These are phyloP conservation scores for Agrochola litura DNA, from an alignment of 2,888 invertebrate genomes.

Conservation along the genomic window DNA sequence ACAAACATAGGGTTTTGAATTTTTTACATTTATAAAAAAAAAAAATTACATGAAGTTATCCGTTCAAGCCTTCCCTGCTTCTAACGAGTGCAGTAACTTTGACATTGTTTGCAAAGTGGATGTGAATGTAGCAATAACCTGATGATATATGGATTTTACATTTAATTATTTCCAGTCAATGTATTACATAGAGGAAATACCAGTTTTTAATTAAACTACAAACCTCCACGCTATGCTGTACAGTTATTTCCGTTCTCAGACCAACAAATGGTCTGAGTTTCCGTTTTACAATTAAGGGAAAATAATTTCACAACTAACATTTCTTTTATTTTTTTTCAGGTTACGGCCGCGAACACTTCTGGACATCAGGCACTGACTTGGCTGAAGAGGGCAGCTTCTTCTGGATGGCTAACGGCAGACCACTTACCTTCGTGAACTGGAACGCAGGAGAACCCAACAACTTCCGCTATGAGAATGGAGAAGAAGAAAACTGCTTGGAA, in stretches of 20 bases:
- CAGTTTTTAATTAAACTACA: slow-evolving; percentile 15
- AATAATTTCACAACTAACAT: slow-evolving; percentile 2
- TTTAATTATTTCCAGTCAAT: slow-evolving; percentile 25
- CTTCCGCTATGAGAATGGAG: slow-evolving; percentile 97
- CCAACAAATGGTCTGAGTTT: too few species aligned
- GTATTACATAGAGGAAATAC: slow-evolving; percentile 14
- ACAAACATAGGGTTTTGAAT: neutral
- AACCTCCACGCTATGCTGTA: slow-evolving; percentile 18
- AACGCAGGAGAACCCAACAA: slow-evolving; percentile 98
- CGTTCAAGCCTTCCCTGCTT: neutral
- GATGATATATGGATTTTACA: neutral
- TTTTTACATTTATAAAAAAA: neutral
- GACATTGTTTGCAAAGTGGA: neutral
- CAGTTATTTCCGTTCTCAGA: slow-evolving; percentile 8
- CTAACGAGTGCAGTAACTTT: neutral
- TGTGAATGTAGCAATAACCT: neutral
- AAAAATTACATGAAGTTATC: neutral
- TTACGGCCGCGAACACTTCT: slow-evolving; percentile 97
- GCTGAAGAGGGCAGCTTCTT: slow-evolving; percentile 97
- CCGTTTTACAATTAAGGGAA: neutral
- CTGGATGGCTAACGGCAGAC: slow-evolving; percentile 97
- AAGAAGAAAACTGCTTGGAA: slow-evolving; percentile 97
- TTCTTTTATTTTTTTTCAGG: slow-evolving; percentile 89
- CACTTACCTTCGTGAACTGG: slow-evolving; percentile 97
- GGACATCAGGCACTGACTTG: slow-evolving; percentile 97